Percentiles rank a stretch among this genome's conserved stretches.
These are phyloP conservation scores for Microplitis manilae DNA, from an alignment of 2,888 invertebrate genomes.

Conservation along the genomic window DNA sequence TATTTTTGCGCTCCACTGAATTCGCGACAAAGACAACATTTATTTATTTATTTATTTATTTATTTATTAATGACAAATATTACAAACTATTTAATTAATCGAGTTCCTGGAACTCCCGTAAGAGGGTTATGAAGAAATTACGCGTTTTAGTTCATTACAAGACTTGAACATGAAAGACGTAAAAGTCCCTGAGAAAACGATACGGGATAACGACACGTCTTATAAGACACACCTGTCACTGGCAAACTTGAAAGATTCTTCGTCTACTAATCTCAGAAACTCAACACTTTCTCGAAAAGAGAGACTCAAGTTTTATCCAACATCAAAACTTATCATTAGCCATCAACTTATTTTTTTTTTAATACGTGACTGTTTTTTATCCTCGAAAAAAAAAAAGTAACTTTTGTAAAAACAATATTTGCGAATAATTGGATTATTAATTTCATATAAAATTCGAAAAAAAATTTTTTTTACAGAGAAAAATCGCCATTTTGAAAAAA, in stretches of 20 bases:
- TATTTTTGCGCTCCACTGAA: not conserved
- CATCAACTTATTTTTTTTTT: conserved; percentile 22
- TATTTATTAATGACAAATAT: no score
- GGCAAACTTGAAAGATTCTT: conserved; percentile 29
- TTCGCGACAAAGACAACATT: not conserved
- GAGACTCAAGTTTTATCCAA: not conserved
- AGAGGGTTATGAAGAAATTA: not conserved
- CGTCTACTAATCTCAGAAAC: conserved; percentile 37
- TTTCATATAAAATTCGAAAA: no score
- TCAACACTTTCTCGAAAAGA: conserved; percentile 30
- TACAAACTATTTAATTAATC: no score
- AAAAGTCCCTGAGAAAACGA: conserved; percentile 43
- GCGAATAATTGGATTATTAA: no score
- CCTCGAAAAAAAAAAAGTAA: no score
- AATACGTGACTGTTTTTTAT: not conserved
- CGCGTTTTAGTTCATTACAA: conserved; percentile 40
- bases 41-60: not conserved
- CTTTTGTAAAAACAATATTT: no score
- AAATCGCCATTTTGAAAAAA: no score
- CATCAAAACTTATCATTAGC: not conserved
- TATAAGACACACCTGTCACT: conserved; percentile 46
- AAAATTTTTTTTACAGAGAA: no score
- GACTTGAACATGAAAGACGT: conserved; percentile 23
- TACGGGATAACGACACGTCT: conserved; percentile 48
- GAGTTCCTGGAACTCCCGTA: no score